Percentiles rank a stretch among this genome's conserved stretches.
Conservation (phyloP, 2,797 vertebrate species). For the Podarcis lilfordi region DNA sequence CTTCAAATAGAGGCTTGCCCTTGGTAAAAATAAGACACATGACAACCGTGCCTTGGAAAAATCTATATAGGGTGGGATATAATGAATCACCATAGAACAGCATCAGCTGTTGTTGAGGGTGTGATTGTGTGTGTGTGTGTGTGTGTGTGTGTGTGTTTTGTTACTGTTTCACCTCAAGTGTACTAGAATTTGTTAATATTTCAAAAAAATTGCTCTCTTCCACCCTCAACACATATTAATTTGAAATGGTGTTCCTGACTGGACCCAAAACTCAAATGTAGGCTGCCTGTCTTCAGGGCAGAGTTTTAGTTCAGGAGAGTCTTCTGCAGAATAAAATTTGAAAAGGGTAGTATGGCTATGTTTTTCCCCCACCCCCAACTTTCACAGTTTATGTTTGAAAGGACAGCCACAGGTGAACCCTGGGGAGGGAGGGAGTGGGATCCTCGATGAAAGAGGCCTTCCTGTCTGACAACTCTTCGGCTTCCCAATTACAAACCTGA, state of each 20-base stretch:
- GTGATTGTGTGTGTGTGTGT: too few relatives aligned
- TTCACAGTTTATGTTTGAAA: not conserved
- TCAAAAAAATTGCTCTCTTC: not conserved
- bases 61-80: not conserved
- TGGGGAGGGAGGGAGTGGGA: not conserved
- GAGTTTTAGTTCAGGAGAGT: fast-evolving
- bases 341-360: not conserved
- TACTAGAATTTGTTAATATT: not conserved
- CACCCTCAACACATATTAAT: not conserved
- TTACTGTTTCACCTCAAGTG: not conserved
- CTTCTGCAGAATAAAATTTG: fast-evolving
- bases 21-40: too few relatives aligned
- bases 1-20: too few relatives aligned
- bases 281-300: not conserved
- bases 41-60: not conserved
- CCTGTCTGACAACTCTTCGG: slow-evolving; percentile 8
- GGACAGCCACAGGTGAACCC: not conserved
- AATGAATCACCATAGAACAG: too few relatives aligned
- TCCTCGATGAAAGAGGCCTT: not conserved
- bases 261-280: not conserved
- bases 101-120: not conserved
- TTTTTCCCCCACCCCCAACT: not conserved
- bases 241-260: not conserved
- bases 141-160: too few relatives aligned
- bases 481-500: slow-evolving; percentile 20